These are phyloP conservation scores for Ibycter americanus DNA, from an alignment of 2,797 vertebrate species.

Conservation along the genomic window DNA sequence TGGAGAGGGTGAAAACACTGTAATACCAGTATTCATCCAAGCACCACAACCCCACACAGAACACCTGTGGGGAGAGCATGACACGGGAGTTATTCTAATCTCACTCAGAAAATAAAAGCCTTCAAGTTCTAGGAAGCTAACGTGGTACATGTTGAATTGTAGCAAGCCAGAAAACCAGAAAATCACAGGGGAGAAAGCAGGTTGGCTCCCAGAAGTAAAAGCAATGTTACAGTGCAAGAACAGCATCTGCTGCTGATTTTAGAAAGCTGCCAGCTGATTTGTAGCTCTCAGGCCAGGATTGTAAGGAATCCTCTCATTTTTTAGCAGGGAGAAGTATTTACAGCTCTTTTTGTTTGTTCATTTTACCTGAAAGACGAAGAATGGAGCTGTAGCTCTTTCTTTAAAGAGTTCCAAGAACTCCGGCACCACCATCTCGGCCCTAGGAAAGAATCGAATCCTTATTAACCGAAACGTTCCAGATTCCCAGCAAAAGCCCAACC, in stretches of 20 bases:
- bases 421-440: slow-evolving; percentile 96
- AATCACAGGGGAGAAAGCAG: background rate
- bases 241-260: background rate
- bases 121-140: background rate
- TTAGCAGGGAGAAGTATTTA: background rate
- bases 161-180: background rate
- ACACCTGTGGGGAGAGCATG: slow-evolving; percentile 79
- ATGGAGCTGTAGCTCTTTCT: slow-evolving; percentile 94
- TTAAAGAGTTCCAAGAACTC: slow-evolving; percentile 96
- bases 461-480: background rate
- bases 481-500: background rate
- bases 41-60: slow-evolving; percentile 97
- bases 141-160: background rate
- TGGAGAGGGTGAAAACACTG: slow-evolving; percentile 97
- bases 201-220: background rate
- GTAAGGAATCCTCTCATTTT: background rate
- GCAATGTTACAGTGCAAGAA: background rate
- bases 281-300: background rate
- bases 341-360: background rate
- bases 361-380: slow-evolving; percentile 95
- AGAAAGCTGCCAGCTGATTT: too few relatives aligned
- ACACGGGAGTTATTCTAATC: accelerated
- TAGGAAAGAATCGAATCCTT: background rate
- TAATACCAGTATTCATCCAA: slow-evolving; percentile 99
- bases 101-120: background rate